phyloP scores from a whole-genome alignment of 23 tunicate genomes.

The Diplosoma virens region DNA sequence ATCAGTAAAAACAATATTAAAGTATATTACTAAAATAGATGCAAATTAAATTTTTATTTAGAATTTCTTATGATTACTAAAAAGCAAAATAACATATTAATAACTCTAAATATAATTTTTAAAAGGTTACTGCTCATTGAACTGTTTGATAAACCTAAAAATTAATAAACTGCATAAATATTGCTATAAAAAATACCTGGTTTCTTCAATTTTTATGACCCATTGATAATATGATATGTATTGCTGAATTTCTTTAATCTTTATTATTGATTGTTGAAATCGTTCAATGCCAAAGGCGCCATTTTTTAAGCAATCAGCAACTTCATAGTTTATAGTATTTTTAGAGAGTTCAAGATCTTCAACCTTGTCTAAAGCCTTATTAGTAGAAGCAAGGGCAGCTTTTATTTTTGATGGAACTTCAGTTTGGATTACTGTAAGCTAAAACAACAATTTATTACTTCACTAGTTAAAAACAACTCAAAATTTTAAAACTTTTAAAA shows the following conservation, averaged over 20 bases:
- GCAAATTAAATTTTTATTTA: too few species aligned
- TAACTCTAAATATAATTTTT: too few species aligned
- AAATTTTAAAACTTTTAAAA: too few species aligned
- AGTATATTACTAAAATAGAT: too few species aligned
- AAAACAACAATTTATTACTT: not conserved
- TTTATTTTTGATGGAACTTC: constrained; percentile 71
- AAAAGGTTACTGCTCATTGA: too few species aligned
- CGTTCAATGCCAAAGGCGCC: constrained; percentile 28
- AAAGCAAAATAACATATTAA: too few species aligned
- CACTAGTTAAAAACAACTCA: not conserved
- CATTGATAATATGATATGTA: constrained; percentile 52
- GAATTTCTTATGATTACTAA: too few species aligned
- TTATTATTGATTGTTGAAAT: constrained; percentile 25
- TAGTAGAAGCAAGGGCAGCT: constrained; percentile 44
- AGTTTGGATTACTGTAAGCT: constrained; percentile 47
- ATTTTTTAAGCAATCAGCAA: constrained; percentile 27
- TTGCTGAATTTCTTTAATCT: constrained; percentile 53
- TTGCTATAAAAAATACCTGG: too few species aligned
- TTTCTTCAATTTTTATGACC: constrained; percentile 61
- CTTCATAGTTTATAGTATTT: constrained; percentile 8
- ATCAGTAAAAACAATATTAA: too few species aligned
- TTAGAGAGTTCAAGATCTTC: constrained; percentile 33
- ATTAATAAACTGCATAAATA: too few species aligned
- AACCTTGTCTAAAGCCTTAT: constrained; percentile 33
- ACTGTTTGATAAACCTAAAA: too few species aligned